Evolutionary conservation across 2,888 invertebrate species (phyloP).

Genomic region (Eubasilissa splendida): DNA sequence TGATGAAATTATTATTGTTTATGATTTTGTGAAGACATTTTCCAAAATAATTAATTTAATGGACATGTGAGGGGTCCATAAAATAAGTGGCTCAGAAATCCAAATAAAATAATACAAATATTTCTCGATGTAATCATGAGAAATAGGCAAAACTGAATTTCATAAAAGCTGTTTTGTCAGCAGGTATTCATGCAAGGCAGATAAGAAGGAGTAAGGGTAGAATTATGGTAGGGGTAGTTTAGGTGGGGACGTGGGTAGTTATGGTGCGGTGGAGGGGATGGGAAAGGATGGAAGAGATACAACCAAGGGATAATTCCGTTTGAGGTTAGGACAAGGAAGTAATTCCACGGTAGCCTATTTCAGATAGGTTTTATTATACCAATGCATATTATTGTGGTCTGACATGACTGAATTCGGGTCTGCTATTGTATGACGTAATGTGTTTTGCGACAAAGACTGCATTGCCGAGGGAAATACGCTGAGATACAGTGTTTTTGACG

Average conservation of each 20-base stretch:
- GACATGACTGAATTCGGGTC: neutral
- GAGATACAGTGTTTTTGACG: no score
- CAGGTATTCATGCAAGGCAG: slow-evolving; percentile 30
- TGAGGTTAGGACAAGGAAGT: slow-evolving; percentile 26
- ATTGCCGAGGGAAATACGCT: no score
- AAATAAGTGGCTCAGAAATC: no score
- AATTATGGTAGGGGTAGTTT: slow-evolving; percentile 18
- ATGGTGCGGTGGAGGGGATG: no score
- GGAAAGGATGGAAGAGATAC: slow-evolving; percentile 27
- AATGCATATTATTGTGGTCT: slow-evolving; percentile 26
- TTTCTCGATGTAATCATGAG: neutral
- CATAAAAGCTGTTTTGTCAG: slow-evolving; percentile 31
- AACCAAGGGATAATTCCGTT: slow-evolving; percentile 29
- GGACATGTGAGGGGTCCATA: no score
- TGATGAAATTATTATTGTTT: no score
- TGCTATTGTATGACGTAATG: neutral
- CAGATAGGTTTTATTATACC: slow-evolving; percentile 27
- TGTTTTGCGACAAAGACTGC: slow-evolving; percentile 11
- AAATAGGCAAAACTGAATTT: slow-evolving; percentile 12
- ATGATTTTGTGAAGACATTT: no score
- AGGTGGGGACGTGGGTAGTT: neutral
- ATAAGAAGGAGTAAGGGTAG: slow-evolving; percentile 22
- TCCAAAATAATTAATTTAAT: no score
- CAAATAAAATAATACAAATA: neutral
- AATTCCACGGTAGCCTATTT: slow-evolving; percentile 20